Base-by-base conservation (phyloP, 2,888 invertebrate genomes). In the Diarsia rubi region DNA sequence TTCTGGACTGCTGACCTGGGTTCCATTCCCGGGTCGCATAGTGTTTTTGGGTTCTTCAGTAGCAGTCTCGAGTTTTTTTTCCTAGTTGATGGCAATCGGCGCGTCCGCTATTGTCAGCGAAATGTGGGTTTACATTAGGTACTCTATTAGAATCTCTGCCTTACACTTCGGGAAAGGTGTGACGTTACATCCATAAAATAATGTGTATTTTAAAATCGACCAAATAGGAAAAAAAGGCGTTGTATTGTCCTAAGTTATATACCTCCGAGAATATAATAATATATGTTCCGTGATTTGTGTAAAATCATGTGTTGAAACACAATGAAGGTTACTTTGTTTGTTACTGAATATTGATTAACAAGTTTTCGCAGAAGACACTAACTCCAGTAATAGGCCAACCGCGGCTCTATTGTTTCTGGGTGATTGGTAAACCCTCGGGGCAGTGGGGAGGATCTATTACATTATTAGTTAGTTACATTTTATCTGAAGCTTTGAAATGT, bases 361-460 rank as follows among this genome's bases (percentile, higher is more conserved):
- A 74, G 69, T 69, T 69, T 78, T 69, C 59, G 21, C 47, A 69
- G 45, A 78, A 64, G 44, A 65, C 57, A 76, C 31, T 66, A 75
- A 59, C 54, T 66, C 45, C 24, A 31, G 45, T 67, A 62, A 66
- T 27, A 62, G 54, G 65, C 44, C 49, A 27, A 71, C 57, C 44
- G 57, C 66, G 16, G 49, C 24, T 49, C 65, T 62, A 57, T 82
- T 77, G 82, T 82, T 63, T 65, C 70, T 45, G 57, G 70, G 24
- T 69, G 70, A 79, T 82, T 69, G 59, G 60, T 27, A 44, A 47
- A 21, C 65, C 69, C 65, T 69, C 47, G 45, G 78, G 78, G 44
- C 27, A 27, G 47, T 16, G n/a, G 60, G 14, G 19, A 21, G 44
- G 45, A 59, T 66, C 62, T 66, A 78, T 69, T 37, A 78, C 54